Evolutionary conservation across 2,888 invertebrate species (phyloP).

Genomic region (Caenorhabditis afra): DNA sequence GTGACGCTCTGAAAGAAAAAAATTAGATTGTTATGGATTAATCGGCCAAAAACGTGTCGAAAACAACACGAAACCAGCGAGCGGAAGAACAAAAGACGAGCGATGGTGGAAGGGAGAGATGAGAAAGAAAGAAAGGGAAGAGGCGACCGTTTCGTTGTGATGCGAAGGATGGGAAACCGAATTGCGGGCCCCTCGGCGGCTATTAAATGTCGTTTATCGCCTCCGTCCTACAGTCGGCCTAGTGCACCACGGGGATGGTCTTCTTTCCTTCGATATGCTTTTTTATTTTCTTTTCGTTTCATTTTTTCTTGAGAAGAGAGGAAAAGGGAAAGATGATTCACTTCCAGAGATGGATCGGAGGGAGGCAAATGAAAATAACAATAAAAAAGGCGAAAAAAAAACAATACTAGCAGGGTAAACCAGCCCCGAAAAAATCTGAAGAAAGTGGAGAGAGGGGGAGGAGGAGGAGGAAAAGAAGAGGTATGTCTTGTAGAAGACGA

Average conservation of each 20-base stretch:
- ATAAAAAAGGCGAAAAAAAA: neutral
- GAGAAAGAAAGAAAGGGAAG: constrained; percentile 11
- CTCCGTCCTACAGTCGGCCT: neutral
- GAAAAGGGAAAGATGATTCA: constrained; percentile 21
- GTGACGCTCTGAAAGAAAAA: constrained; percentile 19
- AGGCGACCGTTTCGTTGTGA: no score
- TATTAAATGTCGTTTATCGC: constrained; percentile 48
- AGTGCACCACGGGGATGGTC: neutral
- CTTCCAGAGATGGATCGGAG: neutral
- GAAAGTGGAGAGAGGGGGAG: no score
- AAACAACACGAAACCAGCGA: constrained; percentile 34
- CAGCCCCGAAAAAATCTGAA: neutral
- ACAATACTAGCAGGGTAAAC: neutral
- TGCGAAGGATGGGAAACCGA: constrained; percentile 27
- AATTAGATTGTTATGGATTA: constrained; percentile 16
- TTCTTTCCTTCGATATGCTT: neutral
- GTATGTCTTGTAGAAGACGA: neutral
- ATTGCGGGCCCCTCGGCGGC: constrained; percentile 17
- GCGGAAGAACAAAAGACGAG: constrained; percentile 4
- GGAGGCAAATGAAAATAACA: neutral
- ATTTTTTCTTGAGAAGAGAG: neutral
- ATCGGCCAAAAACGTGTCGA: constrained; percentile 21
- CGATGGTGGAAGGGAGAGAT: constrained; percentile 15
- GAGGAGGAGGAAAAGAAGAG: neutral
- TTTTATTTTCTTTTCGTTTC: constrained; percentile 1